phyloP scores from a whole-genome alignment of 2,888 invertebrate species.

The Caenorhabditis uteleia region DNA sequence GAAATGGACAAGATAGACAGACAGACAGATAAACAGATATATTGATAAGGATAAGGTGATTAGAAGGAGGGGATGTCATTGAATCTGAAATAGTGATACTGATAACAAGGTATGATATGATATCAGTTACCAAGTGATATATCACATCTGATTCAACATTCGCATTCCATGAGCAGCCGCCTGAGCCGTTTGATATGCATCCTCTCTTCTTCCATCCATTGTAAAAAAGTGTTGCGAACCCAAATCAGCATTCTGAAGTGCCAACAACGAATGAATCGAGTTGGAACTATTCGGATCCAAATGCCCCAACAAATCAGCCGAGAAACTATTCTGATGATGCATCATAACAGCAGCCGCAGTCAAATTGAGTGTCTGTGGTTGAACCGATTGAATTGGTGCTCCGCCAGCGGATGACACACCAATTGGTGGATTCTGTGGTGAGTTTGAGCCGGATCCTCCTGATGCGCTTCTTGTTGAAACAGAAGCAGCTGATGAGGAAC shows the following conservation, averaged over 20 bases:
- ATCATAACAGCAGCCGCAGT: not conserved
- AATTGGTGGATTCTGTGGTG: not conserved
- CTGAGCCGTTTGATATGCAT: not conserved
- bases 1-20: no score
- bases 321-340: not conserved
- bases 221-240: not conserved
- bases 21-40: no score
- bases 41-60: no score
- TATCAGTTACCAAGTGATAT: no score
- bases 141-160: conserved; percentile 1
- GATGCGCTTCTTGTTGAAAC: not conserved
- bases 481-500: not conserved
- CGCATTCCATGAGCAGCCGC: not conserved
- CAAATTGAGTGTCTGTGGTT: not conserved
- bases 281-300: not conserved
- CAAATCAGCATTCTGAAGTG: not conserved
- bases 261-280: not conserved
- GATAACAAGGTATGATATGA: no score
- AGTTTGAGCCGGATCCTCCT: not conserved
- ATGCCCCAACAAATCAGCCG: conserved; percentile 3
- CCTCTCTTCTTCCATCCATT: no score
- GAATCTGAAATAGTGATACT: no score
- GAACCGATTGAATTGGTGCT: no score
- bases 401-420: no score
- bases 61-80: no score